Evolutionary conservation across 2,888 invertebrate species (phyloP).

Genomic region (Lissonota sp.): DNA sequence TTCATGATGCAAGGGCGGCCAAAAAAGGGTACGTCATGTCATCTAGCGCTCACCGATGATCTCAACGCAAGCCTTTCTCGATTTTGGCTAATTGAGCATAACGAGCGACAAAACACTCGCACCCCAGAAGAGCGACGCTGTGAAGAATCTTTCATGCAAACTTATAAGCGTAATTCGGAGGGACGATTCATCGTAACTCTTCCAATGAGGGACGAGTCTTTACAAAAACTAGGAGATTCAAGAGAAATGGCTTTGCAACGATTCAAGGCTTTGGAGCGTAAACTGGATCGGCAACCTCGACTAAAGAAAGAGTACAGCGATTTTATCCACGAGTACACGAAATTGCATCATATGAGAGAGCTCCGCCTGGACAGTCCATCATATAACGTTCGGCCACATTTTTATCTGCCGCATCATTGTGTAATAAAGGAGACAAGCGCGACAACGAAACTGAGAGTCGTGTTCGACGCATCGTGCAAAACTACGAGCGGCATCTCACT

Average conservation of each 20-base stretch:
- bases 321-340: constrained; percentile 15
- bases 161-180: too few relatives aligned
- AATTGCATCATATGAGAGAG: constrained; percentile 12
- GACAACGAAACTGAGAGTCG: constrained; percentile 76
- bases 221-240: too few relatives aligned
- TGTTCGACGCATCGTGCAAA: constrained; percentile 75
- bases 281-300: constrained; percentile 11
- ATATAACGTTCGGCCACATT: constrained; percentile 3
- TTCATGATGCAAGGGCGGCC: neutral
- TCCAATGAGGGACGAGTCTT: too few relatives aligned
- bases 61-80: neutral
- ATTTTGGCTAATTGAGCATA: constrained; percentile 22
- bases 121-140: constrained; percentile 21
- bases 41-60: neutral
- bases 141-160: constrained; percentile 24
- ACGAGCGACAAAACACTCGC: neutral
- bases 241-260: constrained; percentile 19
- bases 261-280: constrained; percentile 32
- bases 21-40: neutral
- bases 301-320: constrained; percentile 14
- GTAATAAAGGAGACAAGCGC: constrained; percentile 74
- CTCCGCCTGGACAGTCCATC: neutral
- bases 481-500: constrained; percentile 72
- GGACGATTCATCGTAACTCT: too few relatives aligned
- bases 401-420: constrained; percentile 70